Evolutionary conservation across 2,888 invertebrate genomes (phyloP), one percentile per base, ranked within the genome.

Genomic region (Heliconius cydno): DNA sequence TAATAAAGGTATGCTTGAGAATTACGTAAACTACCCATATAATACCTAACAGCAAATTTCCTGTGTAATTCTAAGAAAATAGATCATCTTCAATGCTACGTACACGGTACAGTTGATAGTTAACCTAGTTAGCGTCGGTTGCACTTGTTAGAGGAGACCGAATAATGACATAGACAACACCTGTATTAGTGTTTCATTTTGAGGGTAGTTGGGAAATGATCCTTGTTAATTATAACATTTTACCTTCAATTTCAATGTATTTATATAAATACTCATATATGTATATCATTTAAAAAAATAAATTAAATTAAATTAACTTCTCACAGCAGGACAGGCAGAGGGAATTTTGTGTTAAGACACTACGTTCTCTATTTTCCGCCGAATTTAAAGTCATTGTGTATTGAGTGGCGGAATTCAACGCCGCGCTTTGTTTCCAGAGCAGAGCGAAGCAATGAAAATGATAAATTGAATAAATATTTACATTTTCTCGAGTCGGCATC

Each of bases 51-150:
- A 65, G 63, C 63, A 25, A 63, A 65, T 75, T 75, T 75, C 74
- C 74, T 75, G 74, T 63, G 41, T 63, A 28, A 75, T 75, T 75
- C 74, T 75, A 65, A 25, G 74, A 75, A 28, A 75, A 68, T 41
- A 65, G 74, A 65, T 75, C 65, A 65, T 65, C 74, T 65, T 65
- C 41, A 75, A 63, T 65, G 52, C 34, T 57, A 72, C 30, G 34
- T 52, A 34, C 52, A 52, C 52, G 52, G 52, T 52, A 19, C 57
- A 72, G 57, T 72, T 72, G 74, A 63, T 75, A 75, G 74, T 75
- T 75, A 75, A 63, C 74, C 74, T 65, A 75, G 65, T 65, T 75
- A 28, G 38, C 28, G 38, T 65, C 30, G 22, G 41, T 57, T 41
- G 52, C 57, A 72, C 41, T 72, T 41, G 52, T 34, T 30, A 72